Percentiles rank a stretch among this genome's conserved stretches.
phyloP scores from a whole-genome alignment of 2,113 vertebrate species.

The Tiliqua scincoides region DNA sequence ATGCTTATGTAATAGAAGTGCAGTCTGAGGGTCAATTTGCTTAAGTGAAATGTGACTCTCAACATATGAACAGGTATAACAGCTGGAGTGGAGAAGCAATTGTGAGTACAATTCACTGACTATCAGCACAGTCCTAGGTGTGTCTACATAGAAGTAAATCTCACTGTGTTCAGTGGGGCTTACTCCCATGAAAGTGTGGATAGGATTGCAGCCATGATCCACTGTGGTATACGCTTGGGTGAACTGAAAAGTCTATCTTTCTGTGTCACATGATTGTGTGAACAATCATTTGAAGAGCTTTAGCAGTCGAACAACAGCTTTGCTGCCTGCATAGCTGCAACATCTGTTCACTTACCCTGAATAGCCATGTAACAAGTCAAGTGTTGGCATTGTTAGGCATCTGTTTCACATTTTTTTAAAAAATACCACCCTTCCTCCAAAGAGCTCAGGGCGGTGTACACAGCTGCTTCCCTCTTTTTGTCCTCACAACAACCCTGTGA shows the following conservation, averaged over 20 bases:
- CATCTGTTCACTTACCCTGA: neutral
- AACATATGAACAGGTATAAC: neutral
- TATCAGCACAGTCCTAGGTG: neutral
- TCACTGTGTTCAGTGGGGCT: too few species aligned
- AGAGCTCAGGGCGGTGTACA: too few species aligned
- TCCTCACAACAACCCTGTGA: too few species aligned
- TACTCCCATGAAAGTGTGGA: too few species aligned
- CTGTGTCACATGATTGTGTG: neutral
- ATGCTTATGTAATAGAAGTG: conserved; percentile 25
- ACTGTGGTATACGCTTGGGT: neutral
- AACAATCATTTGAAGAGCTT: neutral
- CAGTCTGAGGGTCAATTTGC: conserved; percentile 12
- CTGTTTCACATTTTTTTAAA: too few species aligned
- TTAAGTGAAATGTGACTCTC: neutral
- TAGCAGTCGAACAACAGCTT: neutral
- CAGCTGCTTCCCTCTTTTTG: too few species aligned
- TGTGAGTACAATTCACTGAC: neutral
- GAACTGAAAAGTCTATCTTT: neutral
- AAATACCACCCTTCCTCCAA: too few species aligned
- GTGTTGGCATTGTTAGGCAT: too few species aligned
- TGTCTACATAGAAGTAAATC: too few species aligned
- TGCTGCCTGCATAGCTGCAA: neutral
- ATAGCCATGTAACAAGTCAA: too few species aligned
- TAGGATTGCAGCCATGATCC: too few species aligned
- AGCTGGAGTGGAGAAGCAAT: neutral